A percentile compares a stretch with the other conserved stretches of the same genome.
These are phyloP conservation scores for Stegostoma tigrinum DNA, from an alignment of 2,113 vertebrate genomes.

Conservation along the genomic window DNA sequence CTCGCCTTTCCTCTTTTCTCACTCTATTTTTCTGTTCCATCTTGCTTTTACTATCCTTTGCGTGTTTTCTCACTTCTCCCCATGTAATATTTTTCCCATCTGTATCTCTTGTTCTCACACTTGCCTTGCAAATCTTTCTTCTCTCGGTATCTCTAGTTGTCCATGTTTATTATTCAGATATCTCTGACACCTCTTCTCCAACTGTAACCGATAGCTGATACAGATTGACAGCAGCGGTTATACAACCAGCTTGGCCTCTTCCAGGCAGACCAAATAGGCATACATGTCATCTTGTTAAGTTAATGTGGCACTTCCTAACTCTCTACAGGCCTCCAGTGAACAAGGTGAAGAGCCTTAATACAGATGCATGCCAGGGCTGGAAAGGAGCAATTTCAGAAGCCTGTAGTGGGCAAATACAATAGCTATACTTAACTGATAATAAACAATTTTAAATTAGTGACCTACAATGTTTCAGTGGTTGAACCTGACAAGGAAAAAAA, in stretches of 20 bases:
- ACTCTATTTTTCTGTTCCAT: neutral
- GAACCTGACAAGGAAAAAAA: neutral
- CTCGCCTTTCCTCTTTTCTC: neutral
- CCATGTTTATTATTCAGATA: neutral
- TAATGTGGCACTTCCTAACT: neutral
- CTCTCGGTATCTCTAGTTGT: neutral
- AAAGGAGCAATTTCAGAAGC: neutral
- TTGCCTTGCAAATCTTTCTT: neutral
- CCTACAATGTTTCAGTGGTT: neutral
- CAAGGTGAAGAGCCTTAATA: neutral
- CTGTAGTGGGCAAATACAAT: neutral
- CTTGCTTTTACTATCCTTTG: neutral
- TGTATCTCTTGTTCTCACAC: neutral
- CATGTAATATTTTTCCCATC: neutral
- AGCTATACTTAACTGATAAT: neutral
- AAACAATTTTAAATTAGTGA: neutral
- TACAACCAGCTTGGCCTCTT: neutral
- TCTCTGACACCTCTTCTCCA: neutral
- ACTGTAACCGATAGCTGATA: neutral
- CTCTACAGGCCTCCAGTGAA: neutral
- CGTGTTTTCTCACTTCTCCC: neutral
- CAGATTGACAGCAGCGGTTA: neutral
- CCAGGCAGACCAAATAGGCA: neutral
- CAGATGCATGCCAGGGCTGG: neutral
- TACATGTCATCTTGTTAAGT: neutral